A percentile compares a stretch with the other conserved stretches of the same genome.
Conservation (phyloP, 2,888 invertebrate species). For the Drosophila leonis region DNA sequence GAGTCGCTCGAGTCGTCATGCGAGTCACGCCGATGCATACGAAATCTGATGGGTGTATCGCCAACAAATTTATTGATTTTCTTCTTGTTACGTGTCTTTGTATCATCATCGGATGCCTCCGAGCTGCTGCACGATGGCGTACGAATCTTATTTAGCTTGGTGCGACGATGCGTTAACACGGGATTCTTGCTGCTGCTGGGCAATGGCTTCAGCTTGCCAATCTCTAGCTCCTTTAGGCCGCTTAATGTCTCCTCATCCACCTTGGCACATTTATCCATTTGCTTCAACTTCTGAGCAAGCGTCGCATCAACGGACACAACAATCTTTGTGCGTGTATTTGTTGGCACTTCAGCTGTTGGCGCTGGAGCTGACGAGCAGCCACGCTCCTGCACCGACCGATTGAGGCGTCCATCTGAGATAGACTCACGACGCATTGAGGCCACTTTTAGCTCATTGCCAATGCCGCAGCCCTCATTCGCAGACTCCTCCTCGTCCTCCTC, state of each 20-base stretch:
- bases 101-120: slow-evolving; percentile 95
- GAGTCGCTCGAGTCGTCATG: slow-evolving; percentile 95
- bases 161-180: slow-evolving; percentile 87
- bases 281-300: slow-evolving; percentile 79
- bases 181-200: slow-evolving; percentile 82
- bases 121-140: slow-evolving; percentile 97
- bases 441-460: slow-evolving; percentile 87
- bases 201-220: slow-evolving; percentile 82
- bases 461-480: slow-evolving; percentile 85
- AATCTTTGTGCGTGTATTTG: slow-evolving; percentile 87
- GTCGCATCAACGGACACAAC: slow-evolving; percentile 79
- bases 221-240: slow-evolving; percentile 83
- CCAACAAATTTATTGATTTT: slow-evolving; percentile 90
- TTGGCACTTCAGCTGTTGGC: slow-evolving; percentile 85
- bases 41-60: slow-evolving; percentile 88
- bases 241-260: slow-evolving; percentile 70
- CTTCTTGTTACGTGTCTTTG: slow-evolving; percentile 91
- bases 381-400: slow-evolving; percentile 89
- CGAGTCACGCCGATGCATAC: slow-evolving; percentile 90
- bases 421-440: slow-evolving; percentile 90
- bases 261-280: slow-evolving; percentile 73
- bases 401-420: slow-evolving; percentile 92
- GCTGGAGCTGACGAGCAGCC: slow-evolving; percentile 45
- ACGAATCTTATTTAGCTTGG: slow-evolving; percentile 90
- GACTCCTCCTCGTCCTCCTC: slow-evolving; percentile 97